Evolutionary conservation across 1,140 invertebrate genomes (phyloP).

Genomic region (Micrasema minimum): DNA sequence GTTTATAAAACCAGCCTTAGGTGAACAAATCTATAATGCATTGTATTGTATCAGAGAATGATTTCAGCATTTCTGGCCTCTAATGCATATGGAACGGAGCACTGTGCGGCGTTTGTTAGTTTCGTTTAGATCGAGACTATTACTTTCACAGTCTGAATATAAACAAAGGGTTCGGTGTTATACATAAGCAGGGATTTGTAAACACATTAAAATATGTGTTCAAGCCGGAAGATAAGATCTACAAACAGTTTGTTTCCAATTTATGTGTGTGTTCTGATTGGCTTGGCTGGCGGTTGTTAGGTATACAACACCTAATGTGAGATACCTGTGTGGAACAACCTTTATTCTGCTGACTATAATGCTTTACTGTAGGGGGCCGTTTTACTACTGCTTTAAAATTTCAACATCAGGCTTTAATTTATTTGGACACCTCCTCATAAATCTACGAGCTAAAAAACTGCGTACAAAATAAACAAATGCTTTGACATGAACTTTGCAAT

Average conservation of each 20-base stretch:
- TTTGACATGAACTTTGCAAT: too few species aligned
- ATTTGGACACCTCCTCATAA: too few species aligned
- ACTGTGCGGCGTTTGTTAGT: constrained; percentile 3
- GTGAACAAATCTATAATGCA: too few species aligned
- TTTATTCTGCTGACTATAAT: constrained; percentile 14
- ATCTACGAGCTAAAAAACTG: too few species aligned
- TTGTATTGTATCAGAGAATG: too few species aligned
- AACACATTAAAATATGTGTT: constrained; percentile 43
- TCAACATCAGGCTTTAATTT: too few species aligned
- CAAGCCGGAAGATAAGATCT: constrained; percentile 29
- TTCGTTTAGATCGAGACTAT: constrained; percentile 17
- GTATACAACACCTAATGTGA: not conserved
- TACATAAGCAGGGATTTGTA: constrained; percentile 18
- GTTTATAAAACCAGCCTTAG: too few species aligned
- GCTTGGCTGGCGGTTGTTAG: constrained; percentile 33
- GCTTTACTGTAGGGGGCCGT: not conserved
- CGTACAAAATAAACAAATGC: too few species aligned
- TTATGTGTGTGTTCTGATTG: constrained; percentile 42
- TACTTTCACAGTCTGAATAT: constrained; percentile 33
- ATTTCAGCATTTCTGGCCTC: too few species aligned
- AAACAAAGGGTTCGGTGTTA: constrained; percentile 26
- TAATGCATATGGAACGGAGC: too few species aligned
- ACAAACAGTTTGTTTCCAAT: constrained; percentile 31
- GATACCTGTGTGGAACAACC: constrained; percentile 3
- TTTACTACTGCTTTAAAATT: too few species aligned